Evolutionary conservation across 2,888 invertebrate genomes (phyloP).

Genomic region (Diarsia mendica): DNA sequence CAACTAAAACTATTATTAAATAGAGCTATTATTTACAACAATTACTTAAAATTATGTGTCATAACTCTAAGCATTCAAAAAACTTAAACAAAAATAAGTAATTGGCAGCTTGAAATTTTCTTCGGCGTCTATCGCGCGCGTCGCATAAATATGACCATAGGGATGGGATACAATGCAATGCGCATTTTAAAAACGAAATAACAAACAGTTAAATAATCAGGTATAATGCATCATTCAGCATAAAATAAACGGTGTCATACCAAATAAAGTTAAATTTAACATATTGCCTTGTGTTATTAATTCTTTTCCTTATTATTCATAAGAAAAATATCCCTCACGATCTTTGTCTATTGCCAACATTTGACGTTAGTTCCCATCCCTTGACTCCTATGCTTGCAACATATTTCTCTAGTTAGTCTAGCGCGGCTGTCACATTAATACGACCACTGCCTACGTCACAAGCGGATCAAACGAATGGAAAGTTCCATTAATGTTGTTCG

Average conservation of each 20-base stretch:
- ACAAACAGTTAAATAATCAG: slow-evolving; percentile 44
- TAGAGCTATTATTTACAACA: slow-evolving; percentile 45
- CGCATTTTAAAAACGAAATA: slow-evolving; percentile 46
- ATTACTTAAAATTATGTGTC: slow-evolving; percentile 46
- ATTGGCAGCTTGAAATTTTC: slow-evolving; percentile 43
- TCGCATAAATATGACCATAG: slow-evolving; percentile 45
- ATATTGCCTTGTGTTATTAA: slow-evolving; percentile 43
- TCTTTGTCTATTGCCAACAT: slow-evolving; percentile 43
- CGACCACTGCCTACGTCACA: slow-evolving; percentile 43
- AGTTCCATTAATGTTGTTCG: slow-evolving; percentile 45
- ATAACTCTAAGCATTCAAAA: slow-evolving; percentile 41
- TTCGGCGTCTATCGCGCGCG: slow-evolving; percentile 42
- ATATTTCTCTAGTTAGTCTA: slow-evolving; percentile 42
- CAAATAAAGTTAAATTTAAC: slow-evolving; percentile 41
- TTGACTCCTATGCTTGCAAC: slow-evolving; percentile 37
- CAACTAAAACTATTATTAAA: slow-evolving; percentile 44
- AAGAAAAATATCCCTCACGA: slow-evolving; percentile 42
- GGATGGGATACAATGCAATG: slow-evolving; percentile 44
- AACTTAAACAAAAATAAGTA: slow-evolving; percentile 46
- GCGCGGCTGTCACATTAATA: slow-evolving; percentile 44
- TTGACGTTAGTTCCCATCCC: slow-evolving; percentile 43
- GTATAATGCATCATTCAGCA: slow-evolving; percentile 39
- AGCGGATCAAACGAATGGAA: slow-evolving; percentile 43
- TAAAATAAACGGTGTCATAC: slow-evolving; percentile 42
- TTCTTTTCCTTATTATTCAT: slow-evolving; percentile 41